Conservation (phyloP, 2,113 vertebrate species). For the Cyprinodon brontotheroides region DNA sequence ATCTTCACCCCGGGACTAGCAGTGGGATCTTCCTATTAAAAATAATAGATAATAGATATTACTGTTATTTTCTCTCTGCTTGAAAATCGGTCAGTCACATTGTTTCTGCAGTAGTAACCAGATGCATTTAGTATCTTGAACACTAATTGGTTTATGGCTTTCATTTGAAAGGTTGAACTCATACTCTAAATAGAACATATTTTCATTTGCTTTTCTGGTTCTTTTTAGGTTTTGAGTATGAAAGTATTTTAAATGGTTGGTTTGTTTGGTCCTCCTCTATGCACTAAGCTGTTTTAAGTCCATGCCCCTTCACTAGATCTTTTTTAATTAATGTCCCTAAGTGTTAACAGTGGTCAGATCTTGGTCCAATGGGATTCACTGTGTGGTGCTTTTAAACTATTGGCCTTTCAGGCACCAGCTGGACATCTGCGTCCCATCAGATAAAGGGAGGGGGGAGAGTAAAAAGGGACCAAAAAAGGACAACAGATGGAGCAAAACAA, state of each 20-base stretch:
- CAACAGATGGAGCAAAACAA: constrained; percentile 62
- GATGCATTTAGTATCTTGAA: too few species aligned
- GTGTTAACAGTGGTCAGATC: constrained; percentile 23
- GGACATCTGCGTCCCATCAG: constrained; percentile 70
- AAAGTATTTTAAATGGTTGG: constrained; percentile 20
- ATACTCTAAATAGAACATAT: too few species aligned
- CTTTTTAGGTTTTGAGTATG: too few species aligned
- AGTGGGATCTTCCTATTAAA: too few species aligned
- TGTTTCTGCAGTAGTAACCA: too few species aligned
- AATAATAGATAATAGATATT: too few species aligned
- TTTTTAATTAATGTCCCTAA: constrained; percentile 9
- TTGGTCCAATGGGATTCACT: constrained; percentile 43
- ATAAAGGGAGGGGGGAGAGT: constrained; percentile 19
- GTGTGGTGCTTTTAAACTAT: constrained; percentile 19
- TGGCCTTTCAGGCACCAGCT: constrained; percentile 36
- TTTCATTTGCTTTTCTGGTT: too few species aligned
- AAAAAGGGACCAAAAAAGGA: constrained; percentile 37
- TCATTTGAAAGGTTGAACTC: too few species aligned
- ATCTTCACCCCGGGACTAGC: too few species aligned
- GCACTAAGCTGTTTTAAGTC: constrained; percentile 46
- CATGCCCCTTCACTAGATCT: constrained; percentile 30
- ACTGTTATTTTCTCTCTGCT: too few species aligned
- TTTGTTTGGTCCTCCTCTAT: constrained; percentile 56
- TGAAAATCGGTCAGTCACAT: too few species aligned
- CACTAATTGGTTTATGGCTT: too few species aligned